Percentiles rank a stretch among this genome's conserved stretches.
Evolutionary conservation across 2,888 invertebrate species (phyloP).

Genomic region (Ferrisia virgata): DNA sequence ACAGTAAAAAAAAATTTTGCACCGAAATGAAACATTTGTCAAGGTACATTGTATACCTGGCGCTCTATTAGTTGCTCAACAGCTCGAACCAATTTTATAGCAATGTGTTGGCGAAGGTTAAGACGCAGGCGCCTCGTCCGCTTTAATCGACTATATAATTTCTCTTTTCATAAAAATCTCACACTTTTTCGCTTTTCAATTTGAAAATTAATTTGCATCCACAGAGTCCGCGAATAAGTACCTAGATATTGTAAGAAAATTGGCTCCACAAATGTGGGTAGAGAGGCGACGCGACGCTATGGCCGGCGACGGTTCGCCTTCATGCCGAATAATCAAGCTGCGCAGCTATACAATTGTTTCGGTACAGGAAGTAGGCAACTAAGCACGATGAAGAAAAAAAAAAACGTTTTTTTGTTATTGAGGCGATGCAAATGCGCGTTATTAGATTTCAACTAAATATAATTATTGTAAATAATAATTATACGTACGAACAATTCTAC

Average conservation of each 20-base stretch:
- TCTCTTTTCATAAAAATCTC: slow-evolving; percentile 2
- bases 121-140: not conserved
- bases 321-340: not conserved
- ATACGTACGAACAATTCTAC: not conserved
- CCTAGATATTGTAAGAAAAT: not conserved
- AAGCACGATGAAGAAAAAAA: not conserved
- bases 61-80: not conserved
- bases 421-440: not conserved
- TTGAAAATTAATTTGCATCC: not conserved
- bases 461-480: not conserved
- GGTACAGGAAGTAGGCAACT: not conserved
- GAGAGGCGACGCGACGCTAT: no score
- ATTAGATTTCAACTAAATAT: not conserved
- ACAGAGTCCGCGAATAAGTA: not conserved
- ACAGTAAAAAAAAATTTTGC: not conserved
- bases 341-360: not conserved
- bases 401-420: not conserved
- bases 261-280: not conserved
- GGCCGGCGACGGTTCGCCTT: not conserved
- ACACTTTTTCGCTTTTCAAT: slow-evolving; percentile 2
- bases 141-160: not conserved
- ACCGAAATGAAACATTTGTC: not conserved
- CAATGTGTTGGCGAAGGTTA: no score
- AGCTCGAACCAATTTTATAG: not conserved
- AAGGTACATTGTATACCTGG: not conserved